phyloP scores from a whole-genome alignment of 2,113 vertebrate species.

The Microcebus jonahi region DNA sequence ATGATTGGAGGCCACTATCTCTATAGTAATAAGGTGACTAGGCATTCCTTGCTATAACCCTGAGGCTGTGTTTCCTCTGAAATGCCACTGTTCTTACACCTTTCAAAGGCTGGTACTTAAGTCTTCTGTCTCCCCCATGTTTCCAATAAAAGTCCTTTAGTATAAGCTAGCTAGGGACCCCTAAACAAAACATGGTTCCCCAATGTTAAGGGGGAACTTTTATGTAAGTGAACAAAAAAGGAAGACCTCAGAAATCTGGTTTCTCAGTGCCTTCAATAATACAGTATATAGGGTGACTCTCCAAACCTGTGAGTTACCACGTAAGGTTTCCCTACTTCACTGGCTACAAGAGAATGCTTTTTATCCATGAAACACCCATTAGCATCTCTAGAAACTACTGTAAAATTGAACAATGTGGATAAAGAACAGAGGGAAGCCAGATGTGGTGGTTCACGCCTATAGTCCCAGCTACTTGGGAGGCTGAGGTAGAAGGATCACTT shows the following conservation, averaged over 20 bases:
- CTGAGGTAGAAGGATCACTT: too few relatives aligned
- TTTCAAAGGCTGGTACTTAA: not conserved
- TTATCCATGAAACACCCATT: not conserved
- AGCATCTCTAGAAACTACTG: not conserved
- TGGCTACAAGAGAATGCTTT: not conserved
- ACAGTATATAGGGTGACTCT: not conserved
- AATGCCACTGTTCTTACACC: not conserved
- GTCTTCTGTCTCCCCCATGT: not conserved
- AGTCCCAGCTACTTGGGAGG: too few relatives aligned
- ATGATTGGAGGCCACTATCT: not conserved
- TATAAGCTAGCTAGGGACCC: not conserved
- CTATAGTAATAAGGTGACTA: not conserved
- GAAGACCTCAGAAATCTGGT: not conserved
- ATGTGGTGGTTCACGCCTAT: too few relatives aligned
- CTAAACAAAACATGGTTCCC: not conserved
- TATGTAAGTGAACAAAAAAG: not conserved
- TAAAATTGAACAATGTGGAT: not conserved
- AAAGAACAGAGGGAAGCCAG: not conserved
- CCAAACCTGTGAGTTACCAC: not conserved
- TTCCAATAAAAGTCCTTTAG: not conserved
- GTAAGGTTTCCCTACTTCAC: not conserved
- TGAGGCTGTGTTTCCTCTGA: not conserved
- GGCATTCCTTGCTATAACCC: not conserved
- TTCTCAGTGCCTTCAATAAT: not conserved
- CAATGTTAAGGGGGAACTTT: not conserved